phyloP scores from a whole-genome alignment of 2,888 invertebrate genomes.

The Tenthredo mesomela region DNA sequence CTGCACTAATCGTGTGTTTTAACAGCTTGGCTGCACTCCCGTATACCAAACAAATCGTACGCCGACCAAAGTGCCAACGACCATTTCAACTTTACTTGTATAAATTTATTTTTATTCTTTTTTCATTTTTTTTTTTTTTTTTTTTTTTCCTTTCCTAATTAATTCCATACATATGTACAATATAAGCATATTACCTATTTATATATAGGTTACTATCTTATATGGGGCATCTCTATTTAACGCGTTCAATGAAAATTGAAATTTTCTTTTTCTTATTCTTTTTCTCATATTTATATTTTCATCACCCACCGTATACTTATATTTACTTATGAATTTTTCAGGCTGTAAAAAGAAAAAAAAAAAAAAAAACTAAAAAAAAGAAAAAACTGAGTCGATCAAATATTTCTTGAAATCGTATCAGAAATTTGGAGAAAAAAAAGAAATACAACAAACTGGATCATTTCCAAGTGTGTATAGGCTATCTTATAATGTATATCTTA shows the following conservation, averaged over 20 bases:
- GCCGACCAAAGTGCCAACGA: conserved; percentile 45
- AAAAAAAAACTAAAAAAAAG: no score
- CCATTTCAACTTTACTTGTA: background rate
- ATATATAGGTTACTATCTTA: background rate
- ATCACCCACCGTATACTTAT: no score
- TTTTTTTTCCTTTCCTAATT: background rate
- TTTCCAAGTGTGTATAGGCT: no score
- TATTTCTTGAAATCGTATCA: no score
- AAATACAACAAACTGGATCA: no score
- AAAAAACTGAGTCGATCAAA: no score
- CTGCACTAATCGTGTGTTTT: conserved; percentile 74
- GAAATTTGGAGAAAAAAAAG: no score
- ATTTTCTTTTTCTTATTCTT: background rate
- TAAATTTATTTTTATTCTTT: background rate
- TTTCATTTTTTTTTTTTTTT: background rate
- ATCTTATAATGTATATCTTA: no score
- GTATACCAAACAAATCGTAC: conserved; percentile 35
- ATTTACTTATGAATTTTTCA: no score
- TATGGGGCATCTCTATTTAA: background rate
- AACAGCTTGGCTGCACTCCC: conserved; percentile 70
- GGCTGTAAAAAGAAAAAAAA: no score
- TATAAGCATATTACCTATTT: background rate
- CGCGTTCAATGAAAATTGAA: no score
- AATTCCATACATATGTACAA: background rate
- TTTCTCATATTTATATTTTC: no score